Conservation (phyloP, 35 echinoderm and acorn worm genomes). For the Nesometra sesokonis region DNA sequence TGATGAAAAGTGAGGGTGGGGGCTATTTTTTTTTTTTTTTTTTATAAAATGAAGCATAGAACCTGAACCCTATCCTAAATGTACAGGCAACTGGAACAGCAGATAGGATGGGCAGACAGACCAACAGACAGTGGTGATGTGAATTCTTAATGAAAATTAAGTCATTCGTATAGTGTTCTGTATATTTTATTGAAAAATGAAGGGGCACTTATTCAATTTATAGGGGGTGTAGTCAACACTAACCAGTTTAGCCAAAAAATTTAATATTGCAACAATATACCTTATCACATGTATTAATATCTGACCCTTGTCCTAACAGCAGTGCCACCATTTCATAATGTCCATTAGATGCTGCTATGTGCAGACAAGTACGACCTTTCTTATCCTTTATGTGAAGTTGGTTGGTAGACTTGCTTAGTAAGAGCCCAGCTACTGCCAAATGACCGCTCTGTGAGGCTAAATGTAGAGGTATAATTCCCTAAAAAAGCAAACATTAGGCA, state of each 20-base stretch:
- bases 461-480: conserved; percentile 94
- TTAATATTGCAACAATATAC: conserved; percentile 15
- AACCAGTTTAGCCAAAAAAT: not conserved
- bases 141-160: too few species aligned
- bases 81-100: too few species aligned
- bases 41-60: too few species aligned
- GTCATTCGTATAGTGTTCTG: too few species aligned
- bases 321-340: conserved; percentile 97
- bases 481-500: not conserved
- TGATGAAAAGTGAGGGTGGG: too few species aligned
- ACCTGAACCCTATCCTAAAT: too few species aligned
- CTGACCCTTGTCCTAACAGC: conserved; percentile 87
- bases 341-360: conserved; percentile 87
- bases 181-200: not conserved
- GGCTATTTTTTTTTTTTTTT: too few species aligned
- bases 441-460: conserved; percentile 87
- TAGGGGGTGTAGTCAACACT: not conserved
- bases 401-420: conserved; percentile 98
- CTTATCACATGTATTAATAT: conserved; percentile 91
- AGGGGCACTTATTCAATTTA: not conserved
- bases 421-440: conserved; percentile 85
- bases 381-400: conserved; percentile 98
- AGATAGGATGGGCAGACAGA: too few species aligned
- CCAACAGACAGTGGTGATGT: too few species aligned
- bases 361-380: conserved; percentile 82